These are phyloP conservation scores for Rutilus rutilus DNA, from an alignment of 2,113 vertebrate species.

Conservation along the genomic window DNA sequence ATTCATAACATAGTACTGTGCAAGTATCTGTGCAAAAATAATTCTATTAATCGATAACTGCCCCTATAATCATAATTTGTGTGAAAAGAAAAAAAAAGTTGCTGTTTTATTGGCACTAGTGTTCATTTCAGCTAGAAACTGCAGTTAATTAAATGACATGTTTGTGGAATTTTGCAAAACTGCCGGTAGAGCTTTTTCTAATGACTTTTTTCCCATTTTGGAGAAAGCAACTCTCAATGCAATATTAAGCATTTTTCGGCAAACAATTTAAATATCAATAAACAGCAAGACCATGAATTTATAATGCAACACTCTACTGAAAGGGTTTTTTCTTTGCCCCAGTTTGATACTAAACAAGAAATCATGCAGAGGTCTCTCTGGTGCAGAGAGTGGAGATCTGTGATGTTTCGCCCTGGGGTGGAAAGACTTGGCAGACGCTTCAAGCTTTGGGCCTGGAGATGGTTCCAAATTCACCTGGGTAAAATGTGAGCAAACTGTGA, in stretches of 20 bases:
- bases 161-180: not conserved
- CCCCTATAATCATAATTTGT: no score
- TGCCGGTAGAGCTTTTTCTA: not conserved
- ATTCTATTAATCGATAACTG: no score
- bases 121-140: not conserved
- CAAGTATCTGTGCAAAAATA: no score
- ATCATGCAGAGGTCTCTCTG: not conserved
- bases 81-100: no score
- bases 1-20: no score
- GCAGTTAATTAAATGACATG: not conserved
- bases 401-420: not conserved
- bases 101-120: no score
- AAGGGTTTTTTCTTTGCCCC: not conserved
- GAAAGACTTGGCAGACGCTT: slow-evolving; percentile 13
- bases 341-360: not conserved
- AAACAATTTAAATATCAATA: not conserved
- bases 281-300: not conserved
- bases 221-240: not conserved
- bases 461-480: not conserved
- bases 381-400: not conserved
- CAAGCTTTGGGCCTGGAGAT: not conserved
- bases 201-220: not conserved
- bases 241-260: not conserved
- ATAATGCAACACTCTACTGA: not conserved
- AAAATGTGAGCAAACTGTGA: slow-evolving; percentile 21